Conservation (phyloP, 1,140 invertebrate species). For the Vanessa tameamea region DNA sequence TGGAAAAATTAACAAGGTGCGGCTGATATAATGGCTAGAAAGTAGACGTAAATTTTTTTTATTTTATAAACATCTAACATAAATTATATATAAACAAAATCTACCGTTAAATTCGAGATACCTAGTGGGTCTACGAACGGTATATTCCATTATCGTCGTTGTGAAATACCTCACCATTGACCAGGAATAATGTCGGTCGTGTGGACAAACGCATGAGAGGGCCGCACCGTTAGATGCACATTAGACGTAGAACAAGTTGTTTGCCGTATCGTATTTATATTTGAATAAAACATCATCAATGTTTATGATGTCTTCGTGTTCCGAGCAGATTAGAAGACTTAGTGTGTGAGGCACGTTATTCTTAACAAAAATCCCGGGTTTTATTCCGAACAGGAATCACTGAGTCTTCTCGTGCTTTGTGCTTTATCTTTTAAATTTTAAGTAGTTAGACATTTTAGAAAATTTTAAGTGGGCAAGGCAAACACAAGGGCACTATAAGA, state of each 20-base stretch:
- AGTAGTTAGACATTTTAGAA: too few relatives aligned
- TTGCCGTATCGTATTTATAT: constrained; percentile 12
- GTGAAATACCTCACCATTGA: constrained; percentile 30
- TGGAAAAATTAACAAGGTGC: constrained; percentile 9
- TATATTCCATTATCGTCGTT: constrained; percentile 36
- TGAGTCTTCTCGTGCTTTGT: too few relatives aligned
- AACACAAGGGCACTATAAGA: too few relatives aligned
- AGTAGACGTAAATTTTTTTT: constrained; percentile 20
- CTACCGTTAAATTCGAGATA: constrained; percentile 32
- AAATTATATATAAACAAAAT: constrained; percentile 36
- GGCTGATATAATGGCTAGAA: constrained; percentile 33
- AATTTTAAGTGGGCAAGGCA: too few relatives aligned
- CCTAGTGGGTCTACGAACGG: constrained; percentile 33
- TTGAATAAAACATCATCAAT: constrained; percentile 21
- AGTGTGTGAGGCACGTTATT: too few relatives aligned
- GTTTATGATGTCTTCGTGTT: constrained; percentile 18
- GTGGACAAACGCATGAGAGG: constrained; percentile 29
- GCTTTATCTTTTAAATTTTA: too few relatives aligned
- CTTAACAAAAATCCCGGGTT: too few relatives aligned
- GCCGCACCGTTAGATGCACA: constrained; percentile 35
- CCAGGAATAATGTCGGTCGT: constrained; percentile 29
- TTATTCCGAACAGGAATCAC: too few relatives aligned
- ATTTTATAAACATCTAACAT: constrained; percentile 29
- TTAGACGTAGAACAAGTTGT: constrained; percentile 14
- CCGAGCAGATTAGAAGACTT: background rate